These are phyloP conservation scores for Aradophagus sp. DNA, from an alignment of 1,140 invertebrate species.

Conservation along the genomic window DNA sequence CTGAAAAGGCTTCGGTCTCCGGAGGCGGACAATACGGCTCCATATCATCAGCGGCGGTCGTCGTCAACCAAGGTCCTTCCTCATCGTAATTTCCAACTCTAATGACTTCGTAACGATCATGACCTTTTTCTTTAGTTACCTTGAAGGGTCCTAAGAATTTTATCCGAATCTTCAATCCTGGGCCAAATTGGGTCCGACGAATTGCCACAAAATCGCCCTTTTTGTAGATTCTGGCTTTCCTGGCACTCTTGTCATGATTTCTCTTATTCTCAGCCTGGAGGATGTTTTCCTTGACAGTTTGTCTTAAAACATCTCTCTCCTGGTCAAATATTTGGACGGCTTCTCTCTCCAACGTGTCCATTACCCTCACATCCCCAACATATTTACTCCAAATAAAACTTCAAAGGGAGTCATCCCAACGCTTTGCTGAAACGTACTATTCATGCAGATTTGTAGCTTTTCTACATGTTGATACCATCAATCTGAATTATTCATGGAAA, in stretches of 20 bases:
- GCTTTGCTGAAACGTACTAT: constrained; percentile 22
- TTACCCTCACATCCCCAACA: constrained; percentile 22
- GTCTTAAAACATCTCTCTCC: constrained; percentile 2
- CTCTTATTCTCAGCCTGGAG: constrained; percentile 43
- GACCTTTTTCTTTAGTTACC: background rate
- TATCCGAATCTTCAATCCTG: background rate
- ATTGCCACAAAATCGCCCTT: background rate
- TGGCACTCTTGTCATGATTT: constrained; percentile 48
- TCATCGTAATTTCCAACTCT: constrained; percentile 1
- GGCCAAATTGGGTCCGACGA: background rate
- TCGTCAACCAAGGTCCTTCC: background rate
- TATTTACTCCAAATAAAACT: constrained; percentile 54
- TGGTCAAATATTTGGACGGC: constrained; percentile 8
- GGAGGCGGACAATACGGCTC: background rate
- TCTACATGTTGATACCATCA: background rate
- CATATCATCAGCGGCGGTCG: background rate
- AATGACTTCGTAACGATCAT: background rate
- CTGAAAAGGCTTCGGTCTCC: too few species aligned
- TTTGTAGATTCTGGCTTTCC: constrained; percentile 2
- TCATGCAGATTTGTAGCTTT: background rate
- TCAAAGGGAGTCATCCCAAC: constrained; percentile 29
- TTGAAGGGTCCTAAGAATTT: background rate
- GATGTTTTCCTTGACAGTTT: constrained; percentile 5
- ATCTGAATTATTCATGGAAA: constrained; percentile 10
- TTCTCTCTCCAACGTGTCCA: constrained; percentile 9